Evolutionary conservation across 35 echinoderm and acorn worm species (phyloP).

Genomic region (Patiria miniata): DNA sequence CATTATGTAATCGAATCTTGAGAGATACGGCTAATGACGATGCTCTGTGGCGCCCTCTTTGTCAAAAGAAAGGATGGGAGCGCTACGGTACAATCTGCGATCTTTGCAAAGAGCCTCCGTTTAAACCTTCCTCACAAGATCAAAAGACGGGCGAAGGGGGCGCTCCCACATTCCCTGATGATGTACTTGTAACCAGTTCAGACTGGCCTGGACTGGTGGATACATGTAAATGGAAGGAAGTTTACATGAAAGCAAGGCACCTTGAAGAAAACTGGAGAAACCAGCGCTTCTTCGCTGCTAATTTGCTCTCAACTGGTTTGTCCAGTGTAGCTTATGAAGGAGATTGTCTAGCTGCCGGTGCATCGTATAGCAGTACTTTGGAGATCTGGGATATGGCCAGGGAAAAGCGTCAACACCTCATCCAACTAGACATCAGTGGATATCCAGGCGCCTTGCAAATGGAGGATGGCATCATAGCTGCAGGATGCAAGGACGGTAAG

Average conservation of each 20-base stretch:
- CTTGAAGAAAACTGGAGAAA: not conserved
- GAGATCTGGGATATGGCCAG: not conserved
- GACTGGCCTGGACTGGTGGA: not conserved
- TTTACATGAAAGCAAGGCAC: not conserved
- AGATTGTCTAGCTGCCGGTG: not conserved
- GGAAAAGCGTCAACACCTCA: not conserved
- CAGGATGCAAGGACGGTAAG: not conserved
- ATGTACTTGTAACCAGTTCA: too few relatives aligned
- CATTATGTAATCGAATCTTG: too few relatives aligned
- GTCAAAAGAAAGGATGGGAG: too few relatives aligned
- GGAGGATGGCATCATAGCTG: not conserved
- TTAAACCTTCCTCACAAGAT: too few relatives aligned
- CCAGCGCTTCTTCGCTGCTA: not conserved
- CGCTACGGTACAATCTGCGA: too few relatives aligned
- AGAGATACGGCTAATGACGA: too few relatives aligned
- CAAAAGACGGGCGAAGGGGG: too few relatives aligned
- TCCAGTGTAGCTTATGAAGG: not conserved
- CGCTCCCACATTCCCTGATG: too few relatives aligned
- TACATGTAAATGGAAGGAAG: constrained; percentile 10
- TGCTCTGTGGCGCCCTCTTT: too few relatives aligned
- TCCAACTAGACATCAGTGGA: not conserved
- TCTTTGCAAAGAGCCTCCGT: too few relatives aligned
- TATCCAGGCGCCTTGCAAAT: not conserved
- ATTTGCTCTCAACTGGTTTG: too few relatives aligned
- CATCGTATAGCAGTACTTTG: not conserved